phyloP scores from a whole-genome alignment of 2,888 invertebrate species.

The Gastrophysa polygoni region DNA sequence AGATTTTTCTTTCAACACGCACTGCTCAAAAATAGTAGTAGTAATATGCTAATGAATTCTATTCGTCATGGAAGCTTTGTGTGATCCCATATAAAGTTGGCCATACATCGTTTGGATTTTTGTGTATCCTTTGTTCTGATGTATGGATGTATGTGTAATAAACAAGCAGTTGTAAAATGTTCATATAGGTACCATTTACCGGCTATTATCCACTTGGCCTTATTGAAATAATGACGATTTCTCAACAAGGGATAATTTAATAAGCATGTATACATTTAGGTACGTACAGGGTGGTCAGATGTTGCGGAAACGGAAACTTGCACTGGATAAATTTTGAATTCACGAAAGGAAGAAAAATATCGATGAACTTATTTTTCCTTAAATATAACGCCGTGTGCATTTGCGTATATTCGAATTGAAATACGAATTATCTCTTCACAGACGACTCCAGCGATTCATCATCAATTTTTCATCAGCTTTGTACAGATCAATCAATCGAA shows the following conservation, averaged over 20 bases:
- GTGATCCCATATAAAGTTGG: neutral
- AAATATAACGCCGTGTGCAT: too few relatives aligned
- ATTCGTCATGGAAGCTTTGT: neutral
- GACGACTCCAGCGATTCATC: too few relatives aligned
- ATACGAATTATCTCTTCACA: too few relatives aligned
- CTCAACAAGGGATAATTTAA: slow-evolving; percentile 42
- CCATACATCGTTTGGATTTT: slow-evolving; percentile 27
- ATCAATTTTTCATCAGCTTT: too few relatives aligned
- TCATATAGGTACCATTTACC: slow-evolving; percentile 20
- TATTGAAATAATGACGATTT: slow-evolving; percentile 44
- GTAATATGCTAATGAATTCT: neutral
- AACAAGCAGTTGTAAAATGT: slow-evolving; percentile 38
- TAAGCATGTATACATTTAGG: slow-evolving; percentile 24
- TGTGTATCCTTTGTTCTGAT: slow-evolving; percentile 29
- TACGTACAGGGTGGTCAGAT: neutral
- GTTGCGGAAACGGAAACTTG: too few relatives aligned
- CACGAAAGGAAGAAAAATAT: too few relatives aligned
- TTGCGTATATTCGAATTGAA: too few relatives aligned
- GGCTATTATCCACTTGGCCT: slow-evolving; percentile 45
- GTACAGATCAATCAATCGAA: too few relatives aligned
- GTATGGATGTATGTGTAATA: slow-evolving; percentile 23
- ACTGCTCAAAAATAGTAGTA: neutral
- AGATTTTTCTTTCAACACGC: too few relatives aligned
- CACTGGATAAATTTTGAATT: too few relatives aligned
- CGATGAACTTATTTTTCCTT: too few relatives aligned